Evolutionary conservation across 1,140 invertebrate species (phyloP), one percentile per base, ranked within the genome.

Genomic region (Tenebrio molitor): DNA sequence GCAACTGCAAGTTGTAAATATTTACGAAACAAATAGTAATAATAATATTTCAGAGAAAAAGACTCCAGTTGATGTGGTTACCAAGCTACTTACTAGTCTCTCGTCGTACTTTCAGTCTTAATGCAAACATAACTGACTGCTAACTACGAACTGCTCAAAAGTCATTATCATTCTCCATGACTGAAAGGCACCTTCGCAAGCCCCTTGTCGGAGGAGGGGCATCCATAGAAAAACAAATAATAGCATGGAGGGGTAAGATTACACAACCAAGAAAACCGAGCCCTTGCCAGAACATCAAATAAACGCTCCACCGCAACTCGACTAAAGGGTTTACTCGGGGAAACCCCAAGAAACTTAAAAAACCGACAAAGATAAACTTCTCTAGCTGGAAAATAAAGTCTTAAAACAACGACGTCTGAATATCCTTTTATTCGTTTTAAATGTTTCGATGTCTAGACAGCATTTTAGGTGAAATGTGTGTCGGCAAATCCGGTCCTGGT

Each of bases 141-240:
- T 50, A 50, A 50, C 16, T 50, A 50, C 44, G 19, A 50, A 50
- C 44, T 50, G n/a, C 44, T 50, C 44, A 50, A 50, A 50, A 50
- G 44, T 50, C 21, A 50, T 50, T 50, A 50, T 50, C 44, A 46
- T 21, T 50, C 44, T 21, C 44, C 17, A 50, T 50, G 44, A 19
- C 17, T 50, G 17, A 29, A 50, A 44, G 42, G 42, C 42, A 44
- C 42, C 42, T 44, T 29, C 25, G 42, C 14, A 44, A 50, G 44
- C 15, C n/a, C n/a, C 44, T 50, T 50, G 19, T 7, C n/a, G n/a
- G 17, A 17, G 42, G 14, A 44, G n/a, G 12, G 16, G 5, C 14
- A 2, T 21, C 21, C 19, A 23, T 53, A 23, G 46, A 53, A 53
- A 53, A 53, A 53, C 46, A 53, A 21, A 53, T 19, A 53, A 12